Evolutionary conservation across 2,113 vertebrate genomes (phyloP), one percentile per base, ranked within the genome.

Genomic region (Galbula dea): DNA sequence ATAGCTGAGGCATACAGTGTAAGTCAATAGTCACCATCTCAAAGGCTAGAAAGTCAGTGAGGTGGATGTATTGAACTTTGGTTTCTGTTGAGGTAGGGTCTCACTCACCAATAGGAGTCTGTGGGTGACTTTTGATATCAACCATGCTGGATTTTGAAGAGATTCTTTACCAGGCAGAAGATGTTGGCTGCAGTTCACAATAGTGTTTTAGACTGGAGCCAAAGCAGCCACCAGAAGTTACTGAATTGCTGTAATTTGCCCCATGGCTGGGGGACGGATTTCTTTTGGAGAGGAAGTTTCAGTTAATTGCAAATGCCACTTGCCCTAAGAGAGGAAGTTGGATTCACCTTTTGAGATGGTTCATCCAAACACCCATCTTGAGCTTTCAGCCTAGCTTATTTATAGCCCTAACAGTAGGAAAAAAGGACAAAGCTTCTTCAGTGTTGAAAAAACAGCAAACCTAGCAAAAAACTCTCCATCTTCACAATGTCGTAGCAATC

Each of bases 1-100:
- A 94, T 89, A 94, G 91, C 94, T 92, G 79, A 95, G 84, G 68
- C 89, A 88, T 83, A 83, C n/a, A 86, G 88, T 95, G 89, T 45
- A 95, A 94, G 94, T 91, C 87, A 93, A 84, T 27, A 88, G 83
- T 88, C 90, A 89, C 76, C 45, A 75, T 83, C 75, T 94, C 87
- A 73, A 51, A 89, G 21, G n/a, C 84, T 92, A 79, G 36, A 37
- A 69, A 95, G 45, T 58, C 89, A 46, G 78, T 24, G 3, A 84
- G 80, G 27, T 69, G 51, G 37, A 86, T n/a, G 20, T 58, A 86
- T 23, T 27, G 61, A 71, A 78, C 88, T 34, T 52, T 10, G 36
- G 10, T 17, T 76, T 75, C 73, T 83, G 46, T 32, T 54, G 45
- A 49, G 41, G 66, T n/a, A 54, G 10, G 19, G n/a, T 72, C 36